Evolutionary conservation across 2,113 vertebrate genomes (phyloP).

Genomic region (Pelvicachromis taeniatus): DNA sequence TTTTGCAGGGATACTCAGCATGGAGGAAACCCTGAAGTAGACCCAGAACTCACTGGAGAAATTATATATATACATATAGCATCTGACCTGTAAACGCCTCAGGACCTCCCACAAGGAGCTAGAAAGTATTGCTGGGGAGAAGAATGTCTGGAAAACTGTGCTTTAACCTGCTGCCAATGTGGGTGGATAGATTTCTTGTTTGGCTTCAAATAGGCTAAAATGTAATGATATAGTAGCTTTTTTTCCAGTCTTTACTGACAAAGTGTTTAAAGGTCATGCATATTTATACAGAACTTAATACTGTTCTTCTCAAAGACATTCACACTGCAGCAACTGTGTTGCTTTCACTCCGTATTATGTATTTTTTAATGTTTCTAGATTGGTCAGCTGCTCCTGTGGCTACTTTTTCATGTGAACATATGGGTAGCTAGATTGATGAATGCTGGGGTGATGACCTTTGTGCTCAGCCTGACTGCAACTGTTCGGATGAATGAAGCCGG

Average conservation of each 20-base stretch:
- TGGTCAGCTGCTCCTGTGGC: background rate
- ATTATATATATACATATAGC: background rate
- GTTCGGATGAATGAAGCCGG: background rate
- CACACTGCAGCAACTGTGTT: background rate
- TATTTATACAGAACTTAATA: background rate
- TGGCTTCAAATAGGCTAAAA: background rate
- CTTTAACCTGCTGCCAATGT: background rate
- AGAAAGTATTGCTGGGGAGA: background rate
- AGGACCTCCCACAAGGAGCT: background rate
- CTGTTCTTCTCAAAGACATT: background rate
- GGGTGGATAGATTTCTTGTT: background rate
- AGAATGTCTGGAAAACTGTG: background rate
- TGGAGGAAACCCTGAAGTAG: background rate
- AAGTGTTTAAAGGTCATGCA: background rate
- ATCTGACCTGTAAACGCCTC: background rate
- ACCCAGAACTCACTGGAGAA: background rate
- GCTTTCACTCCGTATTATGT: background rate
- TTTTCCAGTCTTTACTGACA: background rate
- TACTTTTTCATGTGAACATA: background rate
- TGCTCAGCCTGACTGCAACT: fast-evolving
- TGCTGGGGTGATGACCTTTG: background rate
- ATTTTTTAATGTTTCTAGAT: background rate
- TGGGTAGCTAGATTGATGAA: background rate
- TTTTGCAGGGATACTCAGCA: background rate
- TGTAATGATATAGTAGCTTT: background rate